These are phyloP conservation scores for Anas flavirostris DNA, from an alignment of 2,797 vertebrate genomes.

Conservation along the genomic window DNA sequence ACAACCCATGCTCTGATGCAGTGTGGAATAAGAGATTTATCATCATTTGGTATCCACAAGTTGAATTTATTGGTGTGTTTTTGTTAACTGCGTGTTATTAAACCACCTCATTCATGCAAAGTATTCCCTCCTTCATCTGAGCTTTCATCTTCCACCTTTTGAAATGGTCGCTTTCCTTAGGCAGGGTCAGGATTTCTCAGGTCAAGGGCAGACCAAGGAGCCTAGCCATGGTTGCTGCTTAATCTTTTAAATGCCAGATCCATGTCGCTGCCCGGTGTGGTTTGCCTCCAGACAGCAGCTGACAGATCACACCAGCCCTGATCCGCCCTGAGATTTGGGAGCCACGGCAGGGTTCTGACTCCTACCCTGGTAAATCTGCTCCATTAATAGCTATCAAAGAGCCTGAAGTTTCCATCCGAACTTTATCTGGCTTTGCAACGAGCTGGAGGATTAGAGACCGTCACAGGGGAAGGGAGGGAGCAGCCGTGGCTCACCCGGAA, in stretches of 20 bases:
- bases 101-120: not conserved
- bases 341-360: not conserved
- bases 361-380: constrained; percentile 47
- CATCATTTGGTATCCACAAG: not conserved
- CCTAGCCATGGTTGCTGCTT: not conserved
- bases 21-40: not conserved
- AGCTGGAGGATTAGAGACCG: constrained; percentile 44
- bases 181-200: not conserved
- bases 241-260: constrained; percentile 35
- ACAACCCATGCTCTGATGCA: not conserved
- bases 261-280: not conserved
- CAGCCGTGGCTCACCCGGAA: constrained; percentile 32
- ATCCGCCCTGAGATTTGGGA: not conserved
- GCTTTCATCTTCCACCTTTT: not conserved
- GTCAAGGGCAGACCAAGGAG: constrained; percentile 42
- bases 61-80: not conserved
- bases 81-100: not conserved
- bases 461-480: constrained; percentile 1
- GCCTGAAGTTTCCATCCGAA: constrained; percentile 62
- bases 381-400: constrained; percentile 71
- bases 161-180: not conserved
- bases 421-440: constrained; percentile 67
- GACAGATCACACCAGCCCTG: not conserved
- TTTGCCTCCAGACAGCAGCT: constrained; percentile 41
- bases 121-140: not conserved